Evolutionary conservation across 2,888 invertebrate species (phyloP), one percentile per base, ranked within the genome.

Genomic region (Brenthis ino): DNA sequence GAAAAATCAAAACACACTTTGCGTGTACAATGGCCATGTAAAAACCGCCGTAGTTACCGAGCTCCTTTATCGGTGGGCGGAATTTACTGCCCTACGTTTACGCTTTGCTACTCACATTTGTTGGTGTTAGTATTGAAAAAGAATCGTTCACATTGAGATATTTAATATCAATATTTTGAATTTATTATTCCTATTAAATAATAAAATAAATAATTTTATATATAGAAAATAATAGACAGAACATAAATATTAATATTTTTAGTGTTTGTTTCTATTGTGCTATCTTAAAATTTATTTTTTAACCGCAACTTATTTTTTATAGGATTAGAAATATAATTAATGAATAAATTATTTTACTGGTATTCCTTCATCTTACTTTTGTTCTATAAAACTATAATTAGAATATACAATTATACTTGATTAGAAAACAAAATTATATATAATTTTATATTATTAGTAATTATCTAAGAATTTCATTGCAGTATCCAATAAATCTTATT

Each of bases 51-150:
- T 79, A 71, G 73, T 82, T 82, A 82, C 80, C 81, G 80, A 80
- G 78, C 77, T 77, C 81, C 80, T 70, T 81, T 84, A 82, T 74
- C 74, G 74, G 80, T 82, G 37, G 60, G n/a, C 60, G 85, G 82
- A 86, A 84, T 85, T 83, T 85, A 85, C 85, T 88, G 84, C 86
- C 82, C 82, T 80, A 78, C 82, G 77, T 78, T 79, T 76, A 69
- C 57, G 65, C 70, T 67, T 63, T 70, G 64, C 57, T 68, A 65
- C 68, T 50, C 48, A 24, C 56, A 43, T 61, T 24, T 54, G 54
- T 43, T 43, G 57, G 57, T 28, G 54, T 66, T 37, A 24, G 50
- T 20, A 20, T 37, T 56, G 16, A 67, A n/a, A 48, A 13, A 14
- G 24, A 1, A 8, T 1, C 8, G 64, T 72, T 55, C 68, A 37